Percentiles rank a stretch among this genome's conserved stretches.
These are phyloP conservation scores for Thamnophis sirtalis DNA, from an alignment of 2,113 vertebrate species.

Conservation along the genomic window DNA sequence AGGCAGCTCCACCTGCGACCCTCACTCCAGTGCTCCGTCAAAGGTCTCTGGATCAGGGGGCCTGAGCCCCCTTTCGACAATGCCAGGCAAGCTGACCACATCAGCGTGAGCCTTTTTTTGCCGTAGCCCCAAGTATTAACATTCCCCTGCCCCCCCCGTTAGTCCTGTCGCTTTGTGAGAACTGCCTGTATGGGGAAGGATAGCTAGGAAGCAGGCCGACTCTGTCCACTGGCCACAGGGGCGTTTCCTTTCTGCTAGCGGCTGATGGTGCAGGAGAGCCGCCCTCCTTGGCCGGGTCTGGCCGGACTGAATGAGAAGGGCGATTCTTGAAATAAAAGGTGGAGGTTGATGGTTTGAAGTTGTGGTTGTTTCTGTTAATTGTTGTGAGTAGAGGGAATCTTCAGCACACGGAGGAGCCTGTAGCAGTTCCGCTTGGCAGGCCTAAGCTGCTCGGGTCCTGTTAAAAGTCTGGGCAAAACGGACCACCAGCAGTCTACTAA, in stretches of 20 bases:
- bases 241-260: background rate
- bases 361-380: background rate
- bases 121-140: background rate
- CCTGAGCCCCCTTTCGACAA: background rate
- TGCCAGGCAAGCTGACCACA: no score
- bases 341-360: background rate
- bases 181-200: background rate
- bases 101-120: background rate
- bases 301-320: no score
- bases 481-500: background rate
- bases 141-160: no score
- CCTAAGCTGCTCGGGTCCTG: background rate
- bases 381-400: background rate
- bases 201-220: no score
- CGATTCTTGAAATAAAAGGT: constrained; percentile 14
- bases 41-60: background rate
- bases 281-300: background rate
- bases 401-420: background rate
- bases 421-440: background rate
- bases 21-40: background rate
- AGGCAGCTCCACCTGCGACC: background rate
- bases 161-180: background rate
- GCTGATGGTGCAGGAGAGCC: background rate
- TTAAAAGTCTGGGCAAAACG: background rate
- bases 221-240: background rate